Conservation (phyloP, 2,888 invertebrate species). For the Lagria hirta region DNA sequence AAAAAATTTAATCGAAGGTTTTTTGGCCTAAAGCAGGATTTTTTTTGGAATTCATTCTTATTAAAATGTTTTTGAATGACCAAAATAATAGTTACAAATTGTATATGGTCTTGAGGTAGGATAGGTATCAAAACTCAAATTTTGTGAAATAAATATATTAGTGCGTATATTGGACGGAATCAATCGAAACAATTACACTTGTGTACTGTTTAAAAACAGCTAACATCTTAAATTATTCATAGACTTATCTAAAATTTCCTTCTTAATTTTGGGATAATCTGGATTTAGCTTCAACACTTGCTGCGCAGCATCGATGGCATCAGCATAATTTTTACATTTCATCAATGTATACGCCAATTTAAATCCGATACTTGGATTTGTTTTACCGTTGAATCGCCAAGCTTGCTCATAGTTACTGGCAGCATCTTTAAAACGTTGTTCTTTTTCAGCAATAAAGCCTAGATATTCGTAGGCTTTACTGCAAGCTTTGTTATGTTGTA, state of each 20-base stretch:
- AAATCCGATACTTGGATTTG: slow-evolving; percentile 85
- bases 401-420: slow-evolving; percentile 80
- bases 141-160: no score
- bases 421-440: slow-evolving; percentile 86
- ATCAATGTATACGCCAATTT: slow-evolving; percentile 90
- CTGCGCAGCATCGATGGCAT: slow-evolving; percentile 89
- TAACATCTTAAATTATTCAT: slow-evolving; percentile 75
- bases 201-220: no score
- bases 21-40: no score
- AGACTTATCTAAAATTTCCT: slow-evolving; percentile 92
- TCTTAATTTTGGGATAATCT: slow-evolving; percentile 87
- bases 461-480: slow-evolving; percentile 86
- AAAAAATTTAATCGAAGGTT: no score
- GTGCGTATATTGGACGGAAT: no score
- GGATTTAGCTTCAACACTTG: slow-evolving; percentile 79
- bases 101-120: no score
- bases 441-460: slow-evolving; percentile 88
- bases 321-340: slow-evolving; percentile 85
- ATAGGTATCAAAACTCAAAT: no score
- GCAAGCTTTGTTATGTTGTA: slow-evolving; percentile 85
- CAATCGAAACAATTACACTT: no score
- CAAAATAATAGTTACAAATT: no score
- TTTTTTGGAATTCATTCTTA: no score
- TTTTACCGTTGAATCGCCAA: slow-evolving; percentile 80
- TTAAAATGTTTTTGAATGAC: no score